Percentiles rank a stretch among this genome's conserved stretches.
Conservation (phyloP, 37 sponge, comb jelly and placozoan genomes). For the Beroe forskalii region DNA sequence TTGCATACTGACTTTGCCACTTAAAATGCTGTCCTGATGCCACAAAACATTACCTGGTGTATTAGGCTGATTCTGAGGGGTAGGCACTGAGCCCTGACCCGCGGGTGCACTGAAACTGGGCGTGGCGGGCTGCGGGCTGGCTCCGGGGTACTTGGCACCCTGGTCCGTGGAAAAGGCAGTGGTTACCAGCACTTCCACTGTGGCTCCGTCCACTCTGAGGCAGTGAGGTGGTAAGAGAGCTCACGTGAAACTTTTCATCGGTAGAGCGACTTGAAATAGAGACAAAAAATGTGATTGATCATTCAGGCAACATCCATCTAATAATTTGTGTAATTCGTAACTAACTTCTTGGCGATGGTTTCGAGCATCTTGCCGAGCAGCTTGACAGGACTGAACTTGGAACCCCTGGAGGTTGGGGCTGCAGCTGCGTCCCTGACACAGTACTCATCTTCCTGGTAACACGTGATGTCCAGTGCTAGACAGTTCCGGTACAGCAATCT, state of each 20-base stretch:
- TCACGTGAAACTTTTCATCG: not conserved
- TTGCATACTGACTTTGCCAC: no score
- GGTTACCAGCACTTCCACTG: constrained; percentile 37
- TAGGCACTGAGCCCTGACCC: not conserved
- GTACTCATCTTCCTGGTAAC: constrained; percentile 20
- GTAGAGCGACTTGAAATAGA: no score
- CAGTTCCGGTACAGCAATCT: constrained; percentile 22
- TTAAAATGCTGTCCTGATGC: no score
- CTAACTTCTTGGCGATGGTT: constrained; percentile 27
- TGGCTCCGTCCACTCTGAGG: constrained; percentile 39
- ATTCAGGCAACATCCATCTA: no score
- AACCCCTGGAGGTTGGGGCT: not conserved
- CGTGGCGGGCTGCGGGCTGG: constrained; percentile 8
- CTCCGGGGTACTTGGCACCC: not conserved
- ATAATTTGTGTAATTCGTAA: no score
- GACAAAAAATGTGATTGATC: no score
- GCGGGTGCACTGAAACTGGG: not conserved
- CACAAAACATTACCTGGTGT: no score
- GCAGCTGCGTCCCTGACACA: constrained; percentile 34
- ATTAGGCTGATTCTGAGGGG: not conserved
- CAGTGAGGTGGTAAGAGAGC: not conserved
- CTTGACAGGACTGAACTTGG: constrained; percentile 16
- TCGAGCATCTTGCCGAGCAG: constrained; percentile 35
- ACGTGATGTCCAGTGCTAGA: constrained; percentile 23
- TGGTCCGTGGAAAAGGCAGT: not conserved